Conservation (phyloP, 1,140 invertebrate species). For the Drosophila kurseongensis region DNA sequence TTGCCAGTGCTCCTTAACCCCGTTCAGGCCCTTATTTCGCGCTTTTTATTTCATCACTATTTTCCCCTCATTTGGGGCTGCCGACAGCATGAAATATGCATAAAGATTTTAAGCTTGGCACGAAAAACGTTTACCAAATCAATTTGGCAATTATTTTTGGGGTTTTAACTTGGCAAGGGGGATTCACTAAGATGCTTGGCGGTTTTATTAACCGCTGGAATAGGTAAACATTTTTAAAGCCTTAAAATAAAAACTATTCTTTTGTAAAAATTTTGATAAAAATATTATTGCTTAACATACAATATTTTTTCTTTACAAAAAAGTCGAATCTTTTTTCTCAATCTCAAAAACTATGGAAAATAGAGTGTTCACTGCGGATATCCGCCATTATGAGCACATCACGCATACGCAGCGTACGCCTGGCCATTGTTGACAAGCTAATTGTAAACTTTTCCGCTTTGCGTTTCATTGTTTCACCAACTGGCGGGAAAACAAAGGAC, state of each 20-base stretch:
- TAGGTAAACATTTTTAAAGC: not conserved
- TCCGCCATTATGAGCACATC: slow-evolving; percentile 22
- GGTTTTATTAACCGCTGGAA: slow-evolving; percentile 22
- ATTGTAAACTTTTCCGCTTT: slow-evolving; percentile 73
- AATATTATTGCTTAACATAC: too few species aligned
- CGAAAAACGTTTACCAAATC: slow-evolving; percentile 44
- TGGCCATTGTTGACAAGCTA: slow-evolving; percentile 66
- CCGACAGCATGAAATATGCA: slow-evolving; percentile 39
- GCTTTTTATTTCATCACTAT: slow-evolving; percentile 41
- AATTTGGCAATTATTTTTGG: slow-evolving; percentile 44
- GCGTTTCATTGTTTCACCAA: slow-evolving; percentile 31
- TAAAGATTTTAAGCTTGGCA: slow-evolving; percentile 33
- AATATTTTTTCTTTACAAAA: too few species aligned
- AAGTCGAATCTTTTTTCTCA: too few species aligned
- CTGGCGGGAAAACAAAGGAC: slow-evolving; percentile 32
- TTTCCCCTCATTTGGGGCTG: slow-evolving; percentile 30
- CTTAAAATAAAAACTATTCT: too few species aligned
- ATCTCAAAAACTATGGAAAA: too few species aligned
- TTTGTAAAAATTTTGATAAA: too few species aligned
- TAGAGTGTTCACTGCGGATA: not conserved
- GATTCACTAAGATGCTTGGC: slow-evolving; percentile 2
- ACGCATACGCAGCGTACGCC: slow-evolving; percentile 53
- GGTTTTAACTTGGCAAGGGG: slow-evolving; percentile 12
- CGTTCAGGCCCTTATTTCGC: slow-evolving; percentile 3
- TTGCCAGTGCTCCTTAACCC: slow-evolving; percentile 6